A percentile compares a stretch with the other conserved stretches of the same genome.
Evolutionary conservation across 2,797 vertebrate species (phyloP).

Genomic region (Eutrigla gurnardus): DNA sequence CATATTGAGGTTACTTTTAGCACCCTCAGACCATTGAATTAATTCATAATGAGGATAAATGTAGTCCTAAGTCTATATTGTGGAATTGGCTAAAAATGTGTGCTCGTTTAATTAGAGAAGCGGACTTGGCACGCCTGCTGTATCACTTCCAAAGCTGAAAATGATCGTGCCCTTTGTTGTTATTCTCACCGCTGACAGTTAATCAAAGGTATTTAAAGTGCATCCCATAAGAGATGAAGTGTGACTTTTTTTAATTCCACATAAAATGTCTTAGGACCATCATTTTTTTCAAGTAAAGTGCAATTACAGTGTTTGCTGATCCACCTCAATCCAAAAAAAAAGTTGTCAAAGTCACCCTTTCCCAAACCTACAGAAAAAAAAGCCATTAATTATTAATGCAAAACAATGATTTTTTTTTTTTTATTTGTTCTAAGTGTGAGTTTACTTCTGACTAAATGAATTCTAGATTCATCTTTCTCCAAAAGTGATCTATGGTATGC

Average conservation of each 20-base stretch:
- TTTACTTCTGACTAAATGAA: slow-evolving; percentile 65
- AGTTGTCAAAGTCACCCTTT: slow-evolving; percentile 55
- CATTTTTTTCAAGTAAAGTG: slow-evolving; percentile 78
- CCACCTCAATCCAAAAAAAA: slow-evolving; percentile 71
- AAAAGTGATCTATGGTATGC: slow-evolving; percentile 79
- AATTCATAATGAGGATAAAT: slow-evolving; percentile 24
- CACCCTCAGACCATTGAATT: slow-evolving; percentile 3
- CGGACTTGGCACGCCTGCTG: slow-evolving; percentile 1
- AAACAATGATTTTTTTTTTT: slow-evolving; percentile 56
- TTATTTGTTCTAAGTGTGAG: slow-evolving; percentile 52
- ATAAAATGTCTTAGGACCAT: slow-evolving; percentile 61
- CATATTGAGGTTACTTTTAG: slow-evolving; percentile 19
- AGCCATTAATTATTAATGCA: slow-evolving; percentile 69
- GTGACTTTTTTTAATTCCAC: slow-evolving; percentile 66
- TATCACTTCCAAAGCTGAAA: slow-evolving; percentile 14
- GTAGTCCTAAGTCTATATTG: slow-evolving; percentile 4
- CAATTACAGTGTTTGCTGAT: slow-evolving; percentile 81
- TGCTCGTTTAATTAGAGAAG: slow-evolving; percentile 11
- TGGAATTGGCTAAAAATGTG: slow-evolving; percentile 10
- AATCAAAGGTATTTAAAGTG: slow-evolving; percentile 41
- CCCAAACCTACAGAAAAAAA: slow-evolving; percentile 61
- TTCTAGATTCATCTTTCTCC: slow-evolving; percentile 63
- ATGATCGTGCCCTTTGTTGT: slow-evolving; percentile 2
- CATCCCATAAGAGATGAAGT: slow-evolving; percentile 59
- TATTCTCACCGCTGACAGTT: slow-evolving; percentile 23